Percentiles rank a stretch among this genome's conserved stretches.
These are phyloP conservation scores for Diplodus puntazzo DNA, from an alignment of 2,797 vertebrate species.

Conservation along the genomic window DNA sequence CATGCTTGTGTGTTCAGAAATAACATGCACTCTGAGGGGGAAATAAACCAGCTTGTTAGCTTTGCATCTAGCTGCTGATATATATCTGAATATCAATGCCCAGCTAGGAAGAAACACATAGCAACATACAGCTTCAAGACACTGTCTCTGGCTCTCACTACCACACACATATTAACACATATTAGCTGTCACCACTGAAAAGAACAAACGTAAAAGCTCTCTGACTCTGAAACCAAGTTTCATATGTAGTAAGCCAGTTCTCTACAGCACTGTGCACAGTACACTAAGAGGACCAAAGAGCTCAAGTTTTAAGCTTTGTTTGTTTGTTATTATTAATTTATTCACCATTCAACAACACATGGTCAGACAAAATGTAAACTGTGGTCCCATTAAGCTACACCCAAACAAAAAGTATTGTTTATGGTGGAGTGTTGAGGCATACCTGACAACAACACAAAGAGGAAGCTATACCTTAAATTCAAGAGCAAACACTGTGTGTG, in stretches of 20 bases:
- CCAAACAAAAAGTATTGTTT: too few relatives aligned
- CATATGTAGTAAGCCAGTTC: background rate
- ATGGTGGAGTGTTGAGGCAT: too few relatives aligned
- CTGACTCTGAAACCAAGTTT: background rate
- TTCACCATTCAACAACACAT: too few relatives aligned
- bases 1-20: constrained; percentile 39
- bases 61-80: constrained; percentile 25
- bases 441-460: too few relatives aligned
- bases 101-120: constrained; percentile 11
- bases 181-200: background rate
- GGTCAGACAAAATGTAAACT: too few relatives aligned
- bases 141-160: background rate
- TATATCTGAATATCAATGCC: constrained; percentile 42
- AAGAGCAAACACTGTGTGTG: too few relatives aligned
- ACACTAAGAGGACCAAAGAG: background rate
- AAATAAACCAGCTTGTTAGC: constrained; percentile 5
- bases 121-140: background rate
- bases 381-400: too few relatives aligned
- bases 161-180: background rate
- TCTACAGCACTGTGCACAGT: background rate
- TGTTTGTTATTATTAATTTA: background rate
- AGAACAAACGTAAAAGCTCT: background rate
- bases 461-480: too few relatives aligned
- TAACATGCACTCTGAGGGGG: constrained; percentile 28
- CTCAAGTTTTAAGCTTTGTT: background rate